A percentile compares a stretch with the other conserved stretches of the same genome.
Conservation (phyloP, 2,888 invertebrate genomes). For the Sminthurides aquaticus region DNA sequence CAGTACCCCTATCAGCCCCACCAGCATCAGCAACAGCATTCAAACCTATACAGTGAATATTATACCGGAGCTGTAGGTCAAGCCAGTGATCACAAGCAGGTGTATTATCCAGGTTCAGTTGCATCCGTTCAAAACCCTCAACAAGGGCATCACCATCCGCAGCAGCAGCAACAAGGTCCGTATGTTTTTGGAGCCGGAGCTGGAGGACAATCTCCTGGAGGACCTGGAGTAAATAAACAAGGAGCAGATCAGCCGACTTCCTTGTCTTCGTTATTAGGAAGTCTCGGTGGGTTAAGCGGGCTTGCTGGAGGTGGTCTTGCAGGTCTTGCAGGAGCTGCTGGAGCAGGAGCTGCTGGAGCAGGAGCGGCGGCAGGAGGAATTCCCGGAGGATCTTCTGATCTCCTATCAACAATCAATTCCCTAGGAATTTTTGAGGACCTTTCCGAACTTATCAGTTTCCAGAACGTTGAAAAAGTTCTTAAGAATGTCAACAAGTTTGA, state of each 20-base stretch:
- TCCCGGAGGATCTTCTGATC: background rate
- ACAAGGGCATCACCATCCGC: conserved; percentile 1
- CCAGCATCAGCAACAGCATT: background rate
- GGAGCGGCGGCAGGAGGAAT: background rate
- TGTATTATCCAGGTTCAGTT: background rate
- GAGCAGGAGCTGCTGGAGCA: background rate
- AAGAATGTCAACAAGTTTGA: conserved; percentile 37
- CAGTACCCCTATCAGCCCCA: background rate
- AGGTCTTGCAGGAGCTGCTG: background rate
- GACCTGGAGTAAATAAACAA: background rate
- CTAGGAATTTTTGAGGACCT: conserved; percentile 28
- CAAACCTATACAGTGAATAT: background rate
- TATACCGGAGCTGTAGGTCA: background rate
- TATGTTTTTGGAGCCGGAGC: conserved; percentile 1
- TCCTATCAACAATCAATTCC: conserved; percentile 4
- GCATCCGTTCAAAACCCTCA: no score
- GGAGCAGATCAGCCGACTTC: background rate
- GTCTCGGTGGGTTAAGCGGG: background rate
- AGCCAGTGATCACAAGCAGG: background rate
- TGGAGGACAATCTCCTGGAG: background rate
- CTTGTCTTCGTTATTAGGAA: background rate
- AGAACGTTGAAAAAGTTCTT: conserved; percentile 31
- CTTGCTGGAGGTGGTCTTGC: conserved; percentile 15
- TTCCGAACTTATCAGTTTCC: conserved; percentile 26
- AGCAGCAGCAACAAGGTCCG: conserved; percentile 6